These are phyloP conservation scores for Stramonita haemastoma DNA, from an alignment of 2,888 invertebrate species.

Conservation along the genomic window DNA sequence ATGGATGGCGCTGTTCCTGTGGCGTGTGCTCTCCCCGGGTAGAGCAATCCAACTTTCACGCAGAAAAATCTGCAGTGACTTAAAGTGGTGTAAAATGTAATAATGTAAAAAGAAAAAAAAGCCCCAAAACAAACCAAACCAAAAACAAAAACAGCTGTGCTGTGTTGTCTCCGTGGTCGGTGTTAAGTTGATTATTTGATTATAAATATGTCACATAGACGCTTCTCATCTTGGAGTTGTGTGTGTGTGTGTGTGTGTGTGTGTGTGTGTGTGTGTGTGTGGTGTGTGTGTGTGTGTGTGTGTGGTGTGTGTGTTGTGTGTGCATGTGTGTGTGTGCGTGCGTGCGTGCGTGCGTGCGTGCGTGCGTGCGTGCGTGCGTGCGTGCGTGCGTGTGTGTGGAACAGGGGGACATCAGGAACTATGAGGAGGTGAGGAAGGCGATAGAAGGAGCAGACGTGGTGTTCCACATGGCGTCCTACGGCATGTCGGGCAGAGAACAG, in stretches of 20 bases:
- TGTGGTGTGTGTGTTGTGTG: background rate
- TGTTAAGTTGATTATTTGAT: too few relatives aligned
- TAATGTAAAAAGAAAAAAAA: too few relatives aligned
- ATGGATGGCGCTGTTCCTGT: too few relatives aligned
- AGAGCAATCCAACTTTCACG: too few relatives aligned
- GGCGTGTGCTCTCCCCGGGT: too few relatives aligned
- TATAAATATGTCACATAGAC: too few relatives aligned
- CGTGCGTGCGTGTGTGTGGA: conserved; percentile 35
- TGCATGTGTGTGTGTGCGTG: background rate
- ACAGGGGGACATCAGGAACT: conserved; percentile 74
- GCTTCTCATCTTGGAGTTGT: background rate
- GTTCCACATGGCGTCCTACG: conserved; percentile 79
- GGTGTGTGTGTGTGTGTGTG: background rate
- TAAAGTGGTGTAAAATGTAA: too few relatives aligned
- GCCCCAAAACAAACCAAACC: too few relatives aligned
- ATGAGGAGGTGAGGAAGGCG: conserved; percentile 63
- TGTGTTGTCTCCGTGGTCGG: too few relatives aligned
- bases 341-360: background rate
- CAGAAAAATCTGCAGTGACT: too few relatives aligned
- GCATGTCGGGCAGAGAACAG: conserved; percentile 79
- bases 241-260: background rate
- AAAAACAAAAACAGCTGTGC: too few relatives aligned
- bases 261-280: background rate
- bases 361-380: background rate
- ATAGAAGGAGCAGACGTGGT: conserved; percentile 75